Conservation (phyloP, 2,113 vertebrate genomes). For the Podiceps cristatus region DNA sequence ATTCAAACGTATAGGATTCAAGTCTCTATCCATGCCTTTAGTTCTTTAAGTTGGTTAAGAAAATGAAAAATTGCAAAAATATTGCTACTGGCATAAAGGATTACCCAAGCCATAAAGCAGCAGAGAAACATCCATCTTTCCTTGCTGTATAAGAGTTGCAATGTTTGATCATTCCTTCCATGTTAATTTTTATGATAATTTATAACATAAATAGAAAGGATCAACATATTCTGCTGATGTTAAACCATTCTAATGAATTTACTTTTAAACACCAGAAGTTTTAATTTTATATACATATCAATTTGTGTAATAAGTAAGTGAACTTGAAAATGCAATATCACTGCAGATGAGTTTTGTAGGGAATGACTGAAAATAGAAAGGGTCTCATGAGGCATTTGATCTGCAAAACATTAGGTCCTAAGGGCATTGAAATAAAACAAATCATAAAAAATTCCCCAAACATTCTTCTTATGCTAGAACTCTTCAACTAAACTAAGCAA, state of each 20-base stretch:
- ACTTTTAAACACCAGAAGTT: not conserved
- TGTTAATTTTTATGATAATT: conserved; percentile 8
- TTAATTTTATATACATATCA: not conserved
- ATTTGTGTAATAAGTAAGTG: conserved; percentile 28
- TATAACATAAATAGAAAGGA: not conserved
- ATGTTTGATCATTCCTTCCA: not conserved
- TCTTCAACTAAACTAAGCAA: conserved; percentile 37
- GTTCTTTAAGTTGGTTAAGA: conserved; percentile 10
- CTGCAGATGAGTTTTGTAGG: conserved; percentile 11
- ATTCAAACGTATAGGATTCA: not conserved
- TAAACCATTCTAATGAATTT: not conserved
- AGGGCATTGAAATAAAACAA: conserved; percentile 48
- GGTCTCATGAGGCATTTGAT: conserved; percentile 29
- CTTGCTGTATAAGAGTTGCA: not conserved
- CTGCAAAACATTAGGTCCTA: conserved; percentile 31
- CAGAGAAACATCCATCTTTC: conserved; percentile 14
- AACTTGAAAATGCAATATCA: conserved; percentile 37
- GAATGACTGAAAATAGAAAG: conserved; percentile 39
- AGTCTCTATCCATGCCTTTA: not conserved
- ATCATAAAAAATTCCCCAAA: conserved; percentile 13
- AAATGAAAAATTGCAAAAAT: conserved; percentile 31
- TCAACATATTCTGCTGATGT: not conserved
- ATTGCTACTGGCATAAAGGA: conserved; percentile 2
- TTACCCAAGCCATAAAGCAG: not conserved
- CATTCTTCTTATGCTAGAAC: not conserved